Percentiles rank a stretch among this genome's conserved stretches.
Conservation (phyloP, 1,140 invertebrate species). For the Capitella teleta region DNA sequence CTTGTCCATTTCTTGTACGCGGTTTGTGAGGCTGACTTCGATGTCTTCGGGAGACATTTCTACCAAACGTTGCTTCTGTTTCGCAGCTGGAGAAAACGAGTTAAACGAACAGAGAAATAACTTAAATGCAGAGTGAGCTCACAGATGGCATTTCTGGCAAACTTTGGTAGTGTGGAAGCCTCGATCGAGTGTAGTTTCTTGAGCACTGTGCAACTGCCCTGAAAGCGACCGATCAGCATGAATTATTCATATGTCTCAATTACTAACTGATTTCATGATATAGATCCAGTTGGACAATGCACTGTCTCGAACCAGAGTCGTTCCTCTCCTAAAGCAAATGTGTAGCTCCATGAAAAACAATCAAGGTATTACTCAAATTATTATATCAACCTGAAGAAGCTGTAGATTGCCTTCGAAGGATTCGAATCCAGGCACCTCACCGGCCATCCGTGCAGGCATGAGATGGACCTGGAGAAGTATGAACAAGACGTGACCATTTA, state of each 20-base stretch:
- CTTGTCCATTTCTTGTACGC: not conserved
- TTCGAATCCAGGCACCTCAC: slow-evolving; percentile 21
- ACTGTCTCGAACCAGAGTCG: slow-evolving; percentile 24
- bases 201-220: slow-evolving; percentile 8
- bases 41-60: too few relatives aligned
- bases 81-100: too few relatives aligned
- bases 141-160: too few relatives aligned
- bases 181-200: slow-evolving; percentile 6
- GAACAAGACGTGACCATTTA: too few relatives aligned
- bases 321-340: slow-evolving; percentile 19
- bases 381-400: slow-evolving; percentile 24
- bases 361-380: not conserved
- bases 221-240: not conserved
- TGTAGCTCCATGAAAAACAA: too few relatives aligned
- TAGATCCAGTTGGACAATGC: slow-evolving; percentile 26
- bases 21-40: too few relatives aligned
- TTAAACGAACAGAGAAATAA: too few relatives aligned
- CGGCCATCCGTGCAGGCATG: slow-evolving; percentile 27
- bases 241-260: too few relatives aligned
- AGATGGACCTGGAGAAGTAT: slow-evolving; percentile 8
- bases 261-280: slow-evolving; percentile 31
- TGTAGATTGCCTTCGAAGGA: slow-evolving; percentile 24
- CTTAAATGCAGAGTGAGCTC: too few relatives aligned
- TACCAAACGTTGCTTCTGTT: too few relatives aligned
- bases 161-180: too few relatives aligned